Conservation (phyloP, 1,140 invertebrate genomes). For the Palaemon carinicauda region DNA sequence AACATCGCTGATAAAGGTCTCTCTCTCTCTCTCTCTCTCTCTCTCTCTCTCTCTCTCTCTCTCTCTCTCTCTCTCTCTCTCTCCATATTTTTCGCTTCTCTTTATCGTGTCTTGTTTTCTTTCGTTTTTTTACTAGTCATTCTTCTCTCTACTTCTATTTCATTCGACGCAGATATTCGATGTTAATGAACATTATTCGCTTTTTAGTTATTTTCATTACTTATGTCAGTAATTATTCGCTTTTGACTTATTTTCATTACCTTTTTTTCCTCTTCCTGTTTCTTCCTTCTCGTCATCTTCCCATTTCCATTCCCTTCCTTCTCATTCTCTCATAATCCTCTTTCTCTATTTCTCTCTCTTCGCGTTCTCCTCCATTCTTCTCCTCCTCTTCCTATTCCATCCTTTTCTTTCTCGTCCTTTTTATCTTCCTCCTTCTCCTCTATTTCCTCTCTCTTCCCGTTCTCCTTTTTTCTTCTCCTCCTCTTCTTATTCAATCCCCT, state of each 20-base stretch:
- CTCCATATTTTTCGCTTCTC: too few relatives aligned
- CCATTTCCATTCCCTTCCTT: not conserved
- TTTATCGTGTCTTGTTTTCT: not conserved
- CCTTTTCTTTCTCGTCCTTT: not conserved
- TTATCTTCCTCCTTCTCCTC: too few relatives aligned
- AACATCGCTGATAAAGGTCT: not conserved
- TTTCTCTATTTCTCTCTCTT: not conserved
- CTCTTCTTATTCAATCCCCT: not conserved
- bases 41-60: not conserved
- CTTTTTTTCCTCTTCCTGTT: not conserved
- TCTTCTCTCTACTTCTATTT: too few relatives aligned
- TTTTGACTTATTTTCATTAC: not conserved
- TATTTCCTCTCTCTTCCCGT: too few relatives aligned
- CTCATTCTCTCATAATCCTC: not conserved
- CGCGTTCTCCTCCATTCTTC: not conserved
- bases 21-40: not conserved
- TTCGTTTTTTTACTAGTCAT: not conserved
- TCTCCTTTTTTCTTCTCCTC: not conserved
- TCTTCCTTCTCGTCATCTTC: too few relatives aligned
- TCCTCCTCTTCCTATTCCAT: not conserved
- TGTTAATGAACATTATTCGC: too few relatives aligned
- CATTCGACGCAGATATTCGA: too few relatives aligned
- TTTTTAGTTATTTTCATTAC: too few relatives aligned
- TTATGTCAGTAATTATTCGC: too few relatives aligned
- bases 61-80: conserved; percentile 1